These are phyloP conservation scores for Dysdera silvatica DNA, from an alignment of 1,140 invertebrate genomes.

Conservation along the genomic window DNA sequence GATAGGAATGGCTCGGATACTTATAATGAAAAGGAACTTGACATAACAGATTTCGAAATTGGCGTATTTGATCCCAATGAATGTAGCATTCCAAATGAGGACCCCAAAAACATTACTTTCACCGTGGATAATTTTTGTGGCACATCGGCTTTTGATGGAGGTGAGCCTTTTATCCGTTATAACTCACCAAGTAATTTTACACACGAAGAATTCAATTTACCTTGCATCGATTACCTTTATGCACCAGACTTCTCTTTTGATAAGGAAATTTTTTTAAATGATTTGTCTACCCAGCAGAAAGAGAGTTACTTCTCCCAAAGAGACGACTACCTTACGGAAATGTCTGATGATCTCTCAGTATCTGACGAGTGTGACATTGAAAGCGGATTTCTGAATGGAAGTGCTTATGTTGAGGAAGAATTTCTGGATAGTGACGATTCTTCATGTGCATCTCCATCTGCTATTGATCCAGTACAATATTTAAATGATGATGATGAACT, in stretches of 20 bases:
- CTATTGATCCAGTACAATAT: no score
- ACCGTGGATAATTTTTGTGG: slow-evolving; percentile 6
- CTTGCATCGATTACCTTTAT: slow-evolving; percentile 34
- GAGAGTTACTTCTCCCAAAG: no score
- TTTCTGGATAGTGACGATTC: no score
- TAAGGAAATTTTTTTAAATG: slow-evolving; percentile 38
- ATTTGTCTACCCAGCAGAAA: no score
- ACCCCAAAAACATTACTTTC: slow-evolving; percentile 5
- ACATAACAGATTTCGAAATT: slow-evolving; percentile 31
- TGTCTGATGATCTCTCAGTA: slow-evolving; percentile 37
- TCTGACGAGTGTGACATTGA: slow-evolving; percentile 36
- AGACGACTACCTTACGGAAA: slow-evolving; percentile 39
- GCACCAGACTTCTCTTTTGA: slow-evolving; percentile 34
- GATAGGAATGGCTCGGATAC: neutral
- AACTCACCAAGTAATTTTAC: slow-evolving; percentile 35
- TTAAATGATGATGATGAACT: no score
- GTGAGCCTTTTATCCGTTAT: slow-evolving; percentile 17
- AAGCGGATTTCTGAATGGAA: no score
- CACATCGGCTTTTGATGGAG: neutral
- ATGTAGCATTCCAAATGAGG: slow-evolving; percentile 30
- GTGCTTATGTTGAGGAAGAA: no score
- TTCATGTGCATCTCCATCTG: no score
- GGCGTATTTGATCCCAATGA: slow-evolving; percentile 35
- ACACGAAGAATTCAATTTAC: no score
- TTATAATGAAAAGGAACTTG: neutral